Base-by-base conservation (phyloP, 2,113 vertebrate genomes). In the Mystacornis crossleyi region DNA sequence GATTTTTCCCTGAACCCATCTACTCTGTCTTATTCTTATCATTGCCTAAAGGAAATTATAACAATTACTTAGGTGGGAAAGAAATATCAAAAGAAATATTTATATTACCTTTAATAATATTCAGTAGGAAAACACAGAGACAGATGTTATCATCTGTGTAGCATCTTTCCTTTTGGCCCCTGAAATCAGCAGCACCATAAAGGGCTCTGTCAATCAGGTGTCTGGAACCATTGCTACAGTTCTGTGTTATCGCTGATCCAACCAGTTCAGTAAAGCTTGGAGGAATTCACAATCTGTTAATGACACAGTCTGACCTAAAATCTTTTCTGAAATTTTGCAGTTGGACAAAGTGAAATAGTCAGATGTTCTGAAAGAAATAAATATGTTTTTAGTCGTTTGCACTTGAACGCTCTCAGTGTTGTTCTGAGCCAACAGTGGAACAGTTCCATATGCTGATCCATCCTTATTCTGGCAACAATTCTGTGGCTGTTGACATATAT, bases 51-150 rank as follows among this genome's bases (percentile, higher is more conserved):
- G 92, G 87, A 96, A 95, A 96, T 93, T 73, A 85, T 50, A 87
- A 64, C 33, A 88, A 57, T 65, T 96, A 77, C 33, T 94, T 95
- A 73, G 10, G 33, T 82, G 45, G n/a, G 21, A 89, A 95, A 73
- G 14, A 61, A 91, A 90, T 93, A 93, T 90, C 82, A 91, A 94
- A 87, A 82, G 12, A 82, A 91, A 69, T 83, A 75, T 91, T 85
- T 87, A 69, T 81, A 31, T 57, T 83, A 83, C 21, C 26, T 92
- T 73, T 86, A 92, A 90, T 94, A 86, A 80, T 62, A 51, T 64
- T 88, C 28, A 64, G 31, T 43, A 75, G 21, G 40, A 81, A 80
- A 36, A 90, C 74, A 4, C 34, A 86, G 25, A 88, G 79, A 38
- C 45, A 66, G 21, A 2, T 3, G 1, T 26, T 89, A 62, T 86